Evolutionary conservation across 2,797 vertebrate species (phyloP).

Genomic region (Myotis vivesi): DNA sequence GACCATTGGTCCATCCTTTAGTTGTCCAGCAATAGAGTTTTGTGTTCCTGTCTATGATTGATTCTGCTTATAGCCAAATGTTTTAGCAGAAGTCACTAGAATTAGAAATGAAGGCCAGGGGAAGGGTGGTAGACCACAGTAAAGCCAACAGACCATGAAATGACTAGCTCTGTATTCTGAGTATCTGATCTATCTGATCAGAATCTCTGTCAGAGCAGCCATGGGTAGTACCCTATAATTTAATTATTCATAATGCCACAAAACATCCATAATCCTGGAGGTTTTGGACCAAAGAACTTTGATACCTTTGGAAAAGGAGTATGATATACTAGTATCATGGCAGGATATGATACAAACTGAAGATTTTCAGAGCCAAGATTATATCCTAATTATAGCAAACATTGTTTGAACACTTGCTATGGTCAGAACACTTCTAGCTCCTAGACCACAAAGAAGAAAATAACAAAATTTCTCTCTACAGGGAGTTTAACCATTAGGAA

Average conservation of each 20-base stretch:
- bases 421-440: neutral
- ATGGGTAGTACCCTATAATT: neutral
- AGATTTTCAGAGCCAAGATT: neutral
- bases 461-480: neutral
- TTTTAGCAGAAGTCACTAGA: conserved; percentile 33
- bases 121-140: neutral
- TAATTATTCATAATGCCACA: neutral
- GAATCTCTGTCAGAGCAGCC: neutral
- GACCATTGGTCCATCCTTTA: neutral
- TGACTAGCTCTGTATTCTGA: neutral
- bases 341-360: conserved; percentile 21
- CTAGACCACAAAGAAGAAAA: neutral
- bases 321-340: neutral
- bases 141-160: neutral
- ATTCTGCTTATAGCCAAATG: conserved; percentile 31
- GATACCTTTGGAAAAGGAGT: neutral
- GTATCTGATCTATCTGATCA: neutral
- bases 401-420: neutral
- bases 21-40: conserved; percentile 26
- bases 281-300: conserved; percentile 5
- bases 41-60: conserved; percentile 17
- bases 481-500: neutral
- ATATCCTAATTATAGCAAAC: neutral
- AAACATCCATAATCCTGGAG: neutral
- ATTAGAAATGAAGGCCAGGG: conserved; percentile 29